A percentile compares a stretch with the other conserved stretches of the same genome.
phyloP scores from a whole-genome alignment of 2,113 vertebrate species.

The Todiramphus saurophagus region DNA sequence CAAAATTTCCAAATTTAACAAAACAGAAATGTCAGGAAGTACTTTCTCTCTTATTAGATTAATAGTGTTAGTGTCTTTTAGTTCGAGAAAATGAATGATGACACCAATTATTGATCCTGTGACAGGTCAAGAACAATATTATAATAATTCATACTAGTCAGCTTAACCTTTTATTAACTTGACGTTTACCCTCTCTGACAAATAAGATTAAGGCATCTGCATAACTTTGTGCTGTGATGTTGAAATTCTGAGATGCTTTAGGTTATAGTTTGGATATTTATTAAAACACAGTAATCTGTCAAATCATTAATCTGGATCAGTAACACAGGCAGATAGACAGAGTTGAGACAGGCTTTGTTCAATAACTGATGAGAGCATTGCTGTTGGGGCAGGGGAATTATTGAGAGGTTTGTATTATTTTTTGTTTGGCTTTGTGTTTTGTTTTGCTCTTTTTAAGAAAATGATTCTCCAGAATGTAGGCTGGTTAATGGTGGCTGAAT shows the following conservation, averaged over 20 bases:
- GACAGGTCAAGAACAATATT: conserved; percentile 49
- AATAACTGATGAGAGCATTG: background rate
- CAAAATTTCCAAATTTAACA: background rate
- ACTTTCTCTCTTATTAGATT: background rate
- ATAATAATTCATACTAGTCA: conserved; percentile 62
- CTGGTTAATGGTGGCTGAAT: background rate
- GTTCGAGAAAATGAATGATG: conserved; percentile 63
- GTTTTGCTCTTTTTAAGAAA: background rate
- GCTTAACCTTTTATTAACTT: conserved; percentile 61
- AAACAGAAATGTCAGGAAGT: background rate
- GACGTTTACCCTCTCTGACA: conserved; percentile 39
- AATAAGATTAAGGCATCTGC: background rate
- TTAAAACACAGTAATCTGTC: conserved; percentile 3
- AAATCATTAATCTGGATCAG: conserved; percentile 16
- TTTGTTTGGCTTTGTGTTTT: background rate
- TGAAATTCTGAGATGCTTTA: background rate
- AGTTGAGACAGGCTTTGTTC: background rate
- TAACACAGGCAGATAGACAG: background rate
- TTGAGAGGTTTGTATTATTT: background rate
- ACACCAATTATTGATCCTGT: conserved; percentile 53
- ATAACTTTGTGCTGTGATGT: background rate
- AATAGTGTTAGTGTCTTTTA: conserved; percentile 37
- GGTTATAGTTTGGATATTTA: conserved; percentile 18
- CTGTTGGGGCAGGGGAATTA: accelerated
- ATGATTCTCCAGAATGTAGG: accelerated